A percentile compares a stretch with the other conserved stretches of the same genome.
Evolutionary conservation across 37 sponge, comb jelly and placozoan genomes (phyloP).

Genomic region (Haliclona indistincta): DNA sequence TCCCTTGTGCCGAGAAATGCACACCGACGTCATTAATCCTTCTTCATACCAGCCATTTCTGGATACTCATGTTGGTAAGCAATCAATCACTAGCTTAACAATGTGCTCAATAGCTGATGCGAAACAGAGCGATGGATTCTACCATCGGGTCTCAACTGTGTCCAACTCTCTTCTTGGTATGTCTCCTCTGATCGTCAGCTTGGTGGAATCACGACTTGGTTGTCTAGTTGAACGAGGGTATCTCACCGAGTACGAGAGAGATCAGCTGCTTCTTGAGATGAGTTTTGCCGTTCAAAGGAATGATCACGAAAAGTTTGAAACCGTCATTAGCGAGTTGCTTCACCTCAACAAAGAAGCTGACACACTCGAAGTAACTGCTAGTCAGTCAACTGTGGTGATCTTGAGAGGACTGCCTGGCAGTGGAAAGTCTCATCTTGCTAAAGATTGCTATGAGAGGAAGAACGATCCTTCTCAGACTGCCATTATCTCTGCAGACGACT

Average conservation of each 20-base stretch:
- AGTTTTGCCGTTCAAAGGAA: neutral
- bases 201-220: neutral
- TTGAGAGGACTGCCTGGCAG: conserved; percentile 87
- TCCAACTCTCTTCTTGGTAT: conserved; percentile 47
- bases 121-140: conserved; percentile 69
- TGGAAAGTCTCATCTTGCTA: conserved; percentile 77
- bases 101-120: conserved; percentile 74
- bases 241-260: conserved; percentile 15
- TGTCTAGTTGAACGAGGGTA: neutral
- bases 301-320: conserved; percentile 7
- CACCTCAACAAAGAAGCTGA: conserved; percentile 12
- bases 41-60: conserved; percentile 43
- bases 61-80: conserved; percentile 42
- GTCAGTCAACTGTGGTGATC: conserved; percentile 46
- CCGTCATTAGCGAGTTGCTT: conserved; percentile 14
- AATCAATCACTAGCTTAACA: conserved; percentile 38
- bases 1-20: conserved; percentile 65
- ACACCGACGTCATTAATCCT: conserved; percentile 21
- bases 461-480: conserved; percentile 18
- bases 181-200: conserved; percentile 1
- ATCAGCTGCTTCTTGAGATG: conserved; percentile 1
- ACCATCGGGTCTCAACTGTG: conserved; percentile 19
- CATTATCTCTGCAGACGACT: conserved; percentile 77
- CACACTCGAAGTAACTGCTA: neutral
- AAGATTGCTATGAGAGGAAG: conserved; percentile 41